phyloP scores from a whole-genome alignment of 1,140 invertebrate genomes.

The Orchestia grillus region DNA sequence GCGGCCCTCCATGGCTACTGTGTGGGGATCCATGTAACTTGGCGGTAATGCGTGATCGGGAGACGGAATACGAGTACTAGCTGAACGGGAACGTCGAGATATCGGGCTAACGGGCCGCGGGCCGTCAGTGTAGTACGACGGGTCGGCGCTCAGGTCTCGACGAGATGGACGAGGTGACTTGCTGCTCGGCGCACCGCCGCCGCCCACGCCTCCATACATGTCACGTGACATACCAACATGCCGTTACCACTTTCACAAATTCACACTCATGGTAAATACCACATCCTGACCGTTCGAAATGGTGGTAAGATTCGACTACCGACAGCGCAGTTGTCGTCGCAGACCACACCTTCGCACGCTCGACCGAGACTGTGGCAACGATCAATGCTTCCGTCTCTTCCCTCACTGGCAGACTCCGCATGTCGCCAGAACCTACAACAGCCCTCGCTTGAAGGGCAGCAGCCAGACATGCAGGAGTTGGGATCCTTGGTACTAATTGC shows the following conservation, averaged over 20 bases:
- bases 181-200: conserved; percentile 64
- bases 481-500: not conserved
- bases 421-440: conserved; percentile 42
- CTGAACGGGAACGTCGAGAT: conserved; percentile 65
- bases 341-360: conserved; percentile 24
- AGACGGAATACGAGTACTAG: conserved; percentile 64
- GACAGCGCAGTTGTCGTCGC: not conserved
- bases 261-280: conserved; percentile 42
- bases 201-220: conserved; percentile 75
- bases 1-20: conserved; percentile 76
- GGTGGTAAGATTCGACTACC: not conserved
- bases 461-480: not conserved
- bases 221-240: conserved; percentile 77
- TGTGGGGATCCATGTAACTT: conserved; percentile 67
- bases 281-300: conserved; percentile 38
- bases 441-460: conserved; percentile 25
- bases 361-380: conserved; percentile 39
- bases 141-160: conserved; percentile 66
- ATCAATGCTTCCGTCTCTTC: conserved; percentile 50
- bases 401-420: not conserved
- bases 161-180: conserved; percentile 67
- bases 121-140: conserved; percentile 64
- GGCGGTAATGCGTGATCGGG: conserved; percentile 65
- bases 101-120: conserved; percentile 58
- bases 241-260: conserved; percentile 37